Conservation (phyloP, 2,113 vertebrate genomes). For the Formicarius rufipectus region DNA sequence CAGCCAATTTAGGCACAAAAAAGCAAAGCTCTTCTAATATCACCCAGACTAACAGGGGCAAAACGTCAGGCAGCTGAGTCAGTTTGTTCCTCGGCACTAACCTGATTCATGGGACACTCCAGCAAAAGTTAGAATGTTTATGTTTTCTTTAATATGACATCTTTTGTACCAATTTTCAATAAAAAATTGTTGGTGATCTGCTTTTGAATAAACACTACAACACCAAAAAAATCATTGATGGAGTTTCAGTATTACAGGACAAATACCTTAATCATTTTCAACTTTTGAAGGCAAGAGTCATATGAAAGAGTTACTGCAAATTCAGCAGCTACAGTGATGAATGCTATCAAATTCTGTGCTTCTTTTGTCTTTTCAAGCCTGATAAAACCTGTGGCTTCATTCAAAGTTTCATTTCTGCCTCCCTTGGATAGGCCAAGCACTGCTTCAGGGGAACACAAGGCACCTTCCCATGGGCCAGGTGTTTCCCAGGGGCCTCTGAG, state of each 20-base stretch:
- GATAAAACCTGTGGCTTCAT: not conserved
- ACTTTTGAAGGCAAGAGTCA: not conserved
- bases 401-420: not conserved
- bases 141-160: not conserved
- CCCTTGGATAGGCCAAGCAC: not conserved
- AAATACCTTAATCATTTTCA: not conserved
- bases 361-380: not conserved
- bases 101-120: not conserved
- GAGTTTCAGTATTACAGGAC: not conserved
- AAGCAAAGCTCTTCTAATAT: not conserved
- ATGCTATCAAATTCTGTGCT: not conserved
- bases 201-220: not conserved
- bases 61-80: not conserved
- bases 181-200: not conserved
- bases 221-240: accelerated
- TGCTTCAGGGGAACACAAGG: not conserved
- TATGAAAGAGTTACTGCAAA: not conserved
- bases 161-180: not conserved
- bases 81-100: not conserved
- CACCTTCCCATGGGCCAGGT: not conserved
- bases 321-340: not conserved
- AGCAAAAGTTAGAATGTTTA: not conserved
- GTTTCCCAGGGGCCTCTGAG: not conserved
- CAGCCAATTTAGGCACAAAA: not conserved
- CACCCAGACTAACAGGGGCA: accelerated